These are phyloP conservation scores for Glandiceps talaboti DNA, from an alignment of 53 echinoderm and acorn worm species.

Conservation along the genomic window DNA sequence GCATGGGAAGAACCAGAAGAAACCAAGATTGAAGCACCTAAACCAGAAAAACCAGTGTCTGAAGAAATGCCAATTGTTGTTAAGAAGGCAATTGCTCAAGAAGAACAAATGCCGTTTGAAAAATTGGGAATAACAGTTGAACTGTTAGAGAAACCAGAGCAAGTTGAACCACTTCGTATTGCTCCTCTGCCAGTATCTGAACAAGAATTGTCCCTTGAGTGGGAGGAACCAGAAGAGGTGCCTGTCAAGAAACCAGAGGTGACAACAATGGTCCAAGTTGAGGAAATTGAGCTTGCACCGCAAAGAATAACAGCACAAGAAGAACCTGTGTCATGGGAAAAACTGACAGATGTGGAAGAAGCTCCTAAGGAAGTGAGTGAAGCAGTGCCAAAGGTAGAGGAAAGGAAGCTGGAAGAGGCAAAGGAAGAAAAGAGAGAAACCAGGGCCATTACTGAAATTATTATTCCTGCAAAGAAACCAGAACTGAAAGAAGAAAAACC, in stretches of 20 bases:
- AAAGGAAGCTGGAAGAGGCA: neutral
- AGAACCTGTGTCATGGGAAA: neutral
- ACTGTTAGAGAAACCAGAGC: constrained; percentile 12
- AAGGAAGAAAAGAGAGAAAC: neutral
- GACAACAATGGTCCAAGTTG: neutral
- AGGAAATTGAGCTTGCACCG: neutral
- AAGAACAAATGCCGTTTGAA: constrained; percentile 24
- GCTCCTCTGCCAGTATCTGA: neutral
- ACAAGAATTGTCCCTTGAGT: neutral
- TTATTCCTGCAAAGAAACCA: neutral
- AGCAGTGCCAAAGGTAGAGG: neutral
- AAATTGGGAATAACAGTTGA: constrained; percentile 33
- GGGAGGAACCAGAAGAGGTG: neutral
- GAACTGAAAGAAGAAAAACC: constrained; percentile 20
- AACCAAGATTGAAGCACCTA: neutral
- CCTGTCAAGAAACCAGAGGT: neutral
- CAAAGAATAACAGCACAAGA: neutral
- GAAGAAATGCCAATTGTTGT: constrained; percentile 27
- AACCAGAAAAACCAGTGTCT: constrained; percentile 11
- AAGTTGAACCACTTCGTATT: constrained; percentile 12
- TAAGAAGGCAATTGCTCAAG: constrained; percentile 3
- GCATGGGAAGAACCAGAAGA: neutral
- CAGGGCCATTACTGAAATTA: neutral
- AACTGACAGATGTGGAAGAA: neutral
- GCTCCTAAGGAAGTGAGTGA: neutral